phyloP scores from a whole-genome alignment of 92 coral and sea anemone genomes.

The Metridium senile region DNA sequence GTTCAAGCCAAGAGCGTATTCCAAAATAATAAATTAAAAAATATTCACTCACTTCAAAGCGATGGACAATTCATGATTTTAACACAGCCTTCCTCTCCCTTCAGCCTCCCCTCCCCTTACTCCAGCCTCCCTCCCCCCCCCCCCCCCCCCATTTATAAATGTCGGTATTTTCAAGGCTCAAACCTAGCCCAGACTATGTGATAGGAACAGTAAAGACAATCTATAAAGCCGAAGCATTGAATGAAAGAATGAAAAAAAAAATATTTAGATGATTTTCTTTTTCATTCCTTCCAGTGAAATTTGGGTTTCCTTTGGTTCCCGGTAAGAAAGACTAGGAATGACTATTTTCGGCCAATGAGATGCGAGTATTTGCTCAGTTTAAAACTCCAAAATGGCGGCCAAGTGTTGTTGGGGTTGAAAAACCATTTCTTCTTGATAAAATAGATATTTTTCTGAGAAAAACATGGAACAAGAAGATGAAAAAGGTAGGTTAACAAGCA shows the following conservation, averaged over 20 bases:
- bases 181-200: no score
- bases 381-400: conserved; percentile 33
- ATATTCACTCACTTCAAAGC: no score
- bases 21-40: no score
- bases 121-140: no score
- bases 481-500: conserved; percentile 3
- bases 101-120: no score
- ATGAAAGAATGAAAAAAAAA: background rate
- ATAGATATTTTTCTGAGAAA: background rate
- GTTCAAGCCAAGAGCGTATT: no score
- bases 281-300: background rate
- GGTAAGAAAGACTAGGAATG: background rate
- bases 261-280: background rate
- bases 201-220: no score
- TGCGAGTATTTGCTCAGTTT: background rate
- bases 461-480: background rate
- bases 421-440: background rate
- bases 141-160: no score
- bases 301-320: conserved; percentile 18
- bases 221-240: no score
- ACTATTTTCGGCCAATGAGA: conserved; percentile 15
- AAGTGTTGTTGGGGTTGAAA: conserved; percentile 7
- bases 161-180: no score
- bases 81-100: no score
- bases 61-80: no score